These are phyloP conservation scores for Calyptomena viridis DNA, from an alignment of 2,113 vertebrate species.

Conservation along the genomic window DNA sequence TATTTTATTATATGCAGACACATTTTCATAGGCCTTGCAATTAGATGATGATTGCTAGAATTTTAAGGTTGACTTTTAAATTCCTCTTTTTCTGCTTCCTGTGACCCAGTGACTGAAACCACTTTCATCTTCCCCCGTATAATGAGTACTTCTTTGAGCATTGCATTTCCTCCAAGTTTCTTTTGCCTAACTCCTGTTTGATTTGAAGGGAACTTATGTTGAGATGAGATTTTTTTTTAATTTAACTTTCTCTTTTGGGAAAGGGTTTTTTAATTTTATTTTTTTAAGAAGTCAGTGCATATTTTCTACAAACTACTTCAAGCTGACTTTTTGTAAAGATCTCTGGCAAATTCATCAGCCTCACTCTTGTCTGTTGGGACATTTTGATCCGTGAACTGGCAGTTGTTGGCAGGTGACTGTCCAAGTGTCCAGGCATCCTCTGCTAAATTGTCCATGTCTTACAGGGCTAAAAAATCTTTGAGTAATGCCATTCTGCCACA, in stretches of 20 bases:
- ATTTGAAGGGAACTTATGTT: not conserved
- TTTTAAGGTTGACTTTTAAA: not conserved
- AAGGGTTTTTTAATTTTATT: not conserved
- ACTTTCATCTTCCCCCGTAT: not conserved
- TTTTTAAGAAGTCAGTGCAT: not conserved
- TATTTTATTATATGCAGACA: not conserved
- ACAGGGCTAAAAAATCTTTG: not conserved
- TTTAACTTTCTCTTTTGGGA: not conserved
- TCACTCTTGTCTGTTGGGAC: not conserved
- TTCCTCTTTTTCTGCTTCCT: not conserved
- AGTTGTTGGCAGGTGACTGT: not conserved
- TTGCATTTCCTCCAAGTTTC: not conserved
- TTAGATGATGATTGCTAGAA: not conserved
- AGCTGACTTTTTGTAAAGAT: not conserved
- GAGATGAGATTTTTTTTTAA: not conserved
- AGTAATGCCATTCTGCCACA: not conserved
- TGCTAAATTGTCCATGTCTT: not conserved
- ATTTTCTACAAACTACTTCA: not conserved
- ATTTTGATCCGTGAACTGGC: not conserved
- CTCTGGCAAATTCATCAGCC: not conserved
- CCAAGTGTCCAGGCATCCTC: not conserved
- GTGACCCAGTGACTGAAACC: not conserved
- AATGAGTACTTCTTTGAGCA: not conserved
- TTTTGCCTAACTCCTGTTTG: not conserved
- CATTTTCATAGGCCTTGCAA: not conserved